Base-by-base conservation (phyloP, 2,888 invertebrate species). In the Clivina fossor region DNA sequence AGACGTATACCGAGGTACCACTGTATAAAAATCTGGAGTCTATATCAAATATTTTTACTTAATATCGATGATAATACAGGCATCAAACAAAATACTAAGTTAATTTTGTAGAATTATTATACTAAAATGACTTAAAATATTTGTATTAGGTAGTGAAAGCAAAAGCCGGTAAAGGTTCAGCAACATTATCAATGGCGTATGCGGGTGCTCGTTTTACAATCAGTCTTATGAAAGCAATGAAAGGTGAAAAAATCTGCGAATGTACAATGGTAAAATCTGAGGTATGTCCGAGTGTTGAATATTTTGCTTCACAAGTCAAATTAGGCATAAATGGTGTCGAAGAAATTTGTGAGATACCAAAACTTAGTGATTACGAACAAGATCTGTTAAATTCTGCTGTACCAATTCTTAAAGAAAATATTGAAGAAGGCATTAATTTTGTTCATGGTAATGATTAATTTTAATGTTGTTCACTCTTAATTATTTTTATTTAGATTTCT, bases 121-220 rank as follows among this genome's bases (percentile, higher is more conserved):
- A n/a, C n/a, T n/a, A n/a, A n/a, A n/a, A n/a, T n/a, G n/a, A n/a
- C n/a, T n/a, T n/a, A n/a, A n/a, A n/a, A n/a, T n/a, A n/a, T n/a
- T n/a, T 44, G 57, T 58, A 60, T 49, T 51, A 72, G 71, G 90
- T 96, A 30, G 95, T 96, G 28, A 92, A 95, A 74, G 97, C 97
- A 4, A 99, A 98, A 77, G 98, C 98, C 57, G 99, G 99, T 62
- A 91, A 95, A 48, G 98, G 99, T 53, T 98, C 98, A 1, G 99
- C 99, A 26, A 99, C 99, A 2, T 81, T 99, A 22, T 97, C 94
- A 2, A 97, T 96, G 97, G 99, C 98, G 2, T 96, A 86, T 73
- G 97, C 99, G 22, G 99, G 95, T 59, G 96, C 96, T 3, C 80
- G 93, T 58, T 95, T 99, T 72, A 83, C 90, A 47, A 80, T 86